A percentile compares a stretch with the other conserved stretches of the same genome.
Evolutionary conservation across 2,888 invertebrate genomes (phyloP).

Genomic region (Apodemia hepburni): DNA sequence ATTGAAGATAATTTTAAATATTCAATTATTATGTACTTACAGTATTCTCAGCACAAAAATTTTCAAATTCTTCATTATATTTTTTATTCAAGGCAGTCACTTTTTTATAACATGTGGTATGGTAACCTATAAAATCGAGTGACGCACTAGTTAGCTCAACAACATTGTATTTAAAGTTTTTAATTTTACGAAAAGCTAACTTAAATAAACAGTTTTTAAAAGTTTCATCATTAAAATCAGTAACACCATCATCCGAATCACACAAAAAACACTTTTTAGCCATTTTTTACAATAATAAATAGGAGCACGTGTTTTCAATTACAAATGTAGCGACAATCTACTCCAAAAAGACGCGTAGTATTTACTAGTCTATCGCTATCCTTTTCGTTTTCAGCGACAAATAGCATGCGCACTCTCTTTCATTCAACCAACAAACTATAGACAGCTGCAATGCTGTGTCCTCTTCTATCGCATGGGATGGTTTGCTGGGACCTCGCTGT

Average conservation of each 20-base stretch:
- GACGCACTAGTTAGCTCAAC: constrained; percentile 25
- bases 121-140: constrained; percentile 26
- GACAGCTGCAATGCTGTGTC: constrained; percentile 8
- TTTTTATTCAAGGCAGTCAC: constrained; percentile 27
- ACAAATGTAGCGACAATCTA: constrained; percentile 13
- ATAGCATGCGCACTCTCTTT: neutral
- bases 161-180: constrained; percentile 29
- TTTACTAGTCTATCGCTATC: constrained; percentile 8
- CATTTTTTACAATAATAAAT: constrained; percentile 25
- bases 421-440: neutral
- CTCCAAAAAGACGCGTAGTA: constrained; percentile 2
- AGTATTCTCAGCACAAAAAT: constrained; percentile 27
- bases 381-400: neutral
- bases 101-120: constrained; percentile 30
- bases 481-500: neutral
- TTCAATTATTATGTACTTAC: constrained; percentile 30
- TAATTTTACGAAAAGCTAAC: constrained; percentile 30
- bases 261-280: constrained; percentile 30
- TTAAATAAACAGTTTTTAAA: constrained; percentile 30
- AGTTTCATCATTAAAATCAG: constrained; percentile 29
- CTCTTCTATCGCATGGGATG: constrained; percentile 4
- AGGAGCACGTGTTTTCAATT: constrained; percentile 14
- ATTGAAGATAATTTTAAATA: constrained; percentile 25
- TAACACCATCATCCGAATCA: constrained; percentile 24
- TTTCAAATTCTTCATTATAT: constrained; percentile 30